A percentile compares a stretch with the other conserved stretches of the same genome.
Conservation (phyloP, 2,113 vertebrate species). For the Oreochromis tanganicae region DNA sequence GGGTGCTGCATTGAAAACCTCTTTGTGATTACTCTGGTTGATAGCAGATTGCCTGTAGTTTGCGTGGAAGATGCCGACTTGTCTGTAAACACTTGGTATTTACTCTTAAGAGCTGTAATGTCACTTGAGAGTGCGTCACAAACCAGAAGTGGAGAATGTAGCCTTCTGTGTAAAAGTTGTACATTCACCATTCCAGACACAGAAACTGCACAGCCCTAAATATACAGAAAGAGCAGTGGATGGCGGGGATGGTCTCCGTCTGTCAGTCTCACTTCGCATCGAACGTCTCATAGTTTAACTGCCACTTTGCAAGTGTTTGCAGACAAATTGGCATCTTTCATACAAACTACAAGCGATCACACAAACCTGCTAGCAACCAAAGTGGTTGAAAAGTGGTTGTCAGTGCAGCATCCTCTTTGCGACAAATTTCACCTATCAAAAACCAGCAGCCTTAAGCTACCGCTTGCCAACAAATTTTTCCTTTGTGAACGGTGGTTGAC, state of each 20-base stretch:
- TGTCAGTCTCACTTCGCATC: neutral
- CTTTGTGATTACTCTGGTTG: neutral
- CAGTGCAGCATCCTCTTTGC: neutral
- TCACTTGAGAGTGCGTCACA: neutral
- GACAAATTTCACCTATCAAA: neutral
- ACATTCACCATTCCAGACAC: neutral
- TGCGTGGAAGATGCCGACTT: neutral
- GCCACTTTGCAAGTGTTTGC: neutral
- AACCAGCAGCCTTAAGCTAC: neutral
- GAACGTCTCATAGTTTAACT: neutral
- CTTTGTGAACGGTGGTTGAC: neutral
- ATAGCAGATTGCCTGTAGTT: neutral
- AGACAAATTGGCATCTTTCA: neutral
- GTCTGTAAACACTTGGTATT: neutral
- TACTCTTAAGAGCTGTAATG: neutral
- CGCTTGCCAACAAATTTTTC: neutral
- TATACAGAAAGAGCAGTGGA: neutral
- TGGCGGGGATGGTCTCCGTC: neutral
- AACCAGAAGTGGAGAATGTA: neutral
- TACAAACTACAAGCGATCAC: neutral
- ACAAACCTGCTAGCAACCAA: neutral
- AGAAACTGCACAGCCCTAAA: neutral
- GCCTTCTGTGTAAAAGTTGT: neutral
- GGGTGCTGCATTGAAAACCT: neutral
- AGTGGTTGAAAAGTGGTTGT: neutral